Base-by-base conservation (phyloP, 2,797 vertebrate species). In the Glossophaga mutica region DNA sequence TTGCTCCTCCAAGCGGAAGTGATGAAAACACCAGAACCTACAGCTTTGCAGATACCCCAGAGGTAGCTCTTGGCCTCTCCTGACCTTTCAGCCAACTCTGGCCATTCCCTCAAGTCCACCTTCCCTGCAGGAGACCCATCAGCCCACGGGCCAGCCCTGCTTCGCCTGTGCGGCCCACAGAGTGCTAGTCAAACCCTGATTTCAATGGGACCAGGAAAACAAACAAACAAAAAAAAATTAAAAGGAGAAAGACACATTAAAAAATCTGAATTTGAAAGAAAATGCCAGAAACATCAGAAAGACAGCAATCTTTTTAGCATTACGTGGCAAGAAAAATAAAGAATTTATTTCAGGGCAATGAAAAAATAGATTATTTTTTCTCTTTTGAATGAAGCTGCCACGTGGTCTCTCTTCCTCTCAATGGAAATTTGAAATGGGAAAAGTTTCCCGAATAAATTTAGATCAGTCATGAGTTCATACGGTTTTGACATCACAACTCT, bases 381-480 rank as follows among this genome's bases (percentile, higher is more conserved):
- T 55, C 34, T 68, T 91, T 88, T 96, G 91, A 97, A 94, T 96
- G 91, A 86, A 91, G 50, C 46, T 96, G 70, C 55, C 86, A 93
- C 24, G 8, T 94, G 91, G 39, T 19, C 29, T 90, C 59, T 83
- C 48, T 50, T 29, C 10, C 44, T 16, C 93, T 94, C 93, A 88
- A 95, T 95, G 92, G 93, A 94, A 96, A 96, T 95, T 90, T 90
- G 91, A 95, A 97, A 90, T 91, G 73, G 81, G 84, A 97, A 97
- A 97, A 94, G 84, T 94, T 95, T 96, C 95, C 93, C 94, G 97
- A 97, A 96, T 96, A 97, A 97, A 97, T 97, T 97, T 97, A 97
- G 95, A 97, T 97, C 97, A 97, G 94, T 95, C 96, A 95, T 94
- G 94, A 94, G 95, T 97, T 97, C 95, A 93, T 93, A 93, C 67